Base-by-base conservation (phyloP, 2,113 vertebrate species). In the Channa argus region DNA sequence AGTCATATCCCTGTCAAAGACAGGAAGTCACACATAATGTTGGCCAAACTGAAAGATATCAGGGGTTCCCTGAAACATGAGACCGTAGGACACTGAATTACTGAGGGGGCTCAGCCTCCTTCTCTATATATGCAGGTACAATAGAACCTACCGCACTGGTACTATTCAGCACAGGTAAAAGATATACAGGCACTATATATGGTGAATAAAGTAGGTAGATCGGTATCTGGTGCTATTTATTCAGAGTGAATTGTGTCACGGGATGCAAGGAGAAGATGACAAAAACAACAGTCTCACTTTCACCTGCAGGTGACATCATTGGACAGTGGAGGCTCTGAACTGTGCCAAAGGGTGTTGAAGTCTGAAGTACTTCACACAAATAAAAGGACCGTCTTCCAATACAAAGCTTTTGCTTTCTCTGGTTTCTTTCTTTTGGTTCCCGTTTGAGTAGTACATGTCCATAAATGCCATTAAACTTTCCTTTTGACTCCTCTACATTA, bases 21-120 rank as follows among this genome's bases (percentile, higher is more conserved):
- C 71, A 93, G 90, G 86, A 91, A 86, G 86, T 88, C 86, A 82
- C 86, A 82, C 86, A 92, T 83, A 82, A 80, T 85, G 88, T 75
- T 77, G 77, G 77, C 82, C 82, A 82, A 91, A 82, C 66, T 44
- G 81, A 86, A 90, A 86, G 81, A 67, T 87, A 85, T 74, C 60
- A 86, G 73, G 82, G 83, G 56, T 86, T 88, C 90, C 85, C 87
- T 89, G 39, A 88, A 92, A 92, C 77, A 55, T 50, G 82, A 93
- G 71, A 63, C 59, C 0, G 47, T 67, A 75, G 73, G 90, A 92
- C 78, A 92, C 80, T 66, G 68, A 77, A 91, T 90, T 84, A 64
- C 75, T 12, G 4, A 63, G 43, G 83, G 81, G 80, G 69, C 84
- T 14, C 33, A 69, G 84, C 84, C 88, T 80, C 78, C 70, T 45